Evolutionary conservation across 2,797 vertebrate species (phyloP).

Genomic region (Limosa lapponica): DNA sequence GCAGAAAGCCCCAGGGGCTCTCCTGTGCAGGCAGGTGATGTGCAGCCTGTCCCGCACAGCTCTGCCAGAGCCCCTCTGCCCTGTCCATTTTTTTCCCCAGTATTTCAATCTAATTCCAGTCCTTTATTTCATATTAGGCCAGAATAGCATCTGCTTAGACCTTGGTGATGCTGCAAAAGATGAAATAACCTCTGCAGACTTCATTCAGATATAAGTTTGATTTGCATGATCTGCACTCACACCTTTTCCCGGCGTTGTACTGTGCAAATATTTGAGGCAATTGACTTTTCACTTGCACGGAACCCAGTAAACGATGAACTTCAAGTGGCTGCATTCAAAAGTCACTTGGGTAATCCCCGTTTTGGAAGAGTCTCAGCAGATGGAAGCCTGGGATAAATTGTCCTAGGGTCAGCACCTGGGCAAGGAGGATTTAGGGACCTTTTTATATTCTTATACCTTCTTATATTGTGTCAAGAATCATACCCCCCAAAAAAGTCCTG

Average conservation of each 20-base stretch:
- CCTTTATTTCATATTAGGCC: background rate
- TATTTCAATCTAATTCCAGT: background rate
- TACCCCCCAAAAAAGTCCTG: background rate
- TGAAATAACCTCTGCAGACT: background rate
- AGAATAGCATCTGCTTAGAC: background rate
- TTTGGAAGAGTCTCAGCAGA: background rate
- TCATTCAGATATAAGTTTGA: background rate
- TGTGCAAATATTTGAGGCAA: background rate
- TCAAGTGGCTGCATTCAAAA: background rate
- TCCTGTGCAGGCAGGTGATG: background rate
- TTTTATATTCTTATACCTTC: background rate
- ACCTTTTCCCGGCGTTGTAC: accelerated
- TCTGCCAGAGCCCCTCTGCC: background rate
- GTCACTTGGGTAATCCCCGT: background rate
- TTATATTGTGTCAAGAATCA: background rate
- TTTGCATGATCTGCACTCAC: background rate
- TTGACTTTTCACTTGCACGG: background rate
- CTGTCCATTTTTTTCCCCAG: background rate
- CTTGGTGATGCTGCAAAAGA: background rate
- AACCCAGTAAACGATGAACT: background rate
- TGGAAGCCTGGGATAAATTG: background rate
- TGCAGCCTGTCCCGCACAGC: background rate
- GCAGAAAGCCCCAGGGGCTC: background rate
- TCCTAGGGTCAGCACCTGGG: background rate
- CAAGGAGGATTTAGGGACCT: background rate